Percentiles rank a stretch among this genome's conserved stretches.
These are phyloP conservation scores for Planococcus citri DNA, from an alignment of 1,140 invertebrate species.

Conservation along the genomic window DNA sequence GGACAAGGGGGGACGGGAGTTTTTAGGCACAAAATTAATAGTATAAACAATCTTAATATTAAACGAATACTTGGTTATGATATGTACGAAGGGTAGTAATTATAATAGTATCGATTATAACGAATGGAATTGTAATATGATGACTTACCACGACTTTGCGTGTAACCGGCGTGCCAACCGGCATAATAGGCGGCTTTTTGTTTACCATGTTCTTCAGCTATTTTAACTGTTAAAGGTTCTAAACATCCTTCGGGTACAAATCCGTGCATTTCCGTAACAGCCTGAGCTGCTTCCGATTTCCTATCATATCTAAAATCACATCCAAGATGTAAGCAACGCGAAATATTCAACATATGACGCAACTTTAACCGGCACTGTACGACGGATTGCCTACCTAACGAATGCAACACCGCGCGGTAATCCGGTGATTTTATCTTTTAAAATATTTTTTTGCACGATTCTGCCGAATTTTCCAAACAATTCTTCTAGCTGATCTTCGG, in stretches of 20 bases:
- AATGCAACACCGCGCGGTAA: conserved; percentile 78
- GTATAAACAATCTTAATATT: too few relatives aligned
- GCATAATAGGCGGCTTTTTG: conserved; percentile 60
- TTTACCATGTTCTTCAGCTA: conserved; percentile 87
- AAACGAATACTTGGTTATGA: too few relatives aligned
- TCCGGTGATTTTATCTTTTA: conserved; percentile 75
- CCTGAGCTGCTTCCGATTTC: conserved; percentile 73
- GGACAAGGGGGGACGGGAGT: too few relatives aligned
- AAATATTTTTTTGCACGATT: conserved; percentile 80
- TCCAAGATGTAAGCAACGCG: too few relatives aligned
- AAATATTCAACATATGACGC: background rate
- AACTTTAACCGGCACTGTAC: background rate
- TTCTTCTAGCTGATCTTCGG: conserved; percentile 64
- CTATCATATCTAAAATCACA: conserved; percentile 47
- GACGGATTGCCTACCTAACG: conserved; percentile 52
- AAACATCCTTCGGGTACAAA: conserved; percentile 68
- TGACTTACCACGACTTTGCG: conserved; percentile 39
- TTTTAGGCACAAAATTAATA: too few relatives aligned
- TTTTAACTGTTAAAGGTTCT: conserved; percentile 70
- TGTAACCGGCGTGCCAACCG: conserved; percentile 44
- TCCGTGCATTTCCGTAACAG: conserved; percentile 72
- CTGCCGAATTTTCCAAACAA: conserved; percentile 75
- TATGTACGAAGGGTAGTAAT: too few relatives aligned
- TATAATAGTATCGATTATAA: background rate
- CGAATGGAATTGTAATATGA: background rate